Evolutionary conservation across 2,113 vertebrate genomes (phyloP).

Genomic region (Peromyscus polionotus): DNA sequence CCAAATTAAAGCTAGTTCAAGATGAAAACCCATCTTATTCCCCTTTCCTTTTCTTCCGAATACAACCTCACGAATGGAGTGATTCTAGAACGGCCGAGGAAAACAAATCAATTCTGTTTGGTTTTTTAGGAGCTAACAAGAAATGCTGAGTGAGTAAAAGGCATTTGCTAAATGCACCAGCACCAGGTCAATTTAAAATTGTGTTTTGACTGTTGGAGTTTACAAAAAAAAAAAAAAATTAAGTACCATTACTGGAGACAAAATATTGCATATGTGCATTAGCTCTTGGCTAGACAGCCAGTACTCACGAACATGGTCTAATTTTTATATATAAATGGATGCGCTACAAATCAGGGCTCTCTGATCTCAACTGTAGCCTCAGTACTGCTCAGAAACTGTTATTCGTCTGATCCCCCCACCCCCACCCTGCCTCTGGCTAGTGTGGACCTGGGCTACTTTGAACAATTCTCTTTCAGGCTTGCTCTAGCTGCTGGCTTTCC

Average conservation of each 20-base stretch:
- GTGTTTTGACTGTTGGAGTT: conserved; percentile 77
- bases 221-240: conserved; percentile 75
- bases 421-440: neutral
- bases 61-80: conserved; percentile 36
- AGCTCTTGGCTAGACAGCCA: conserved; percentile 78
- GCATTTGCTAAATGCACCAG: conserved; percentile 60
- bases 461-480: neutral
- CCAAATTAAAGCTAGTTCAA: conserved; percentile 23
- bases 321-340: conserved; percentile 79
- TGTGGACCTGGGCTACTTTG: neutral
- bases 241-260: conserved; percentile 82
- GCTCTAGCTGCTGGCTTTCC: neutral
- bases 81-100: conserved; percentile 60
- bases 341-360: conserved; percentile 58
- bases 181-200: conserved; percentile 73
- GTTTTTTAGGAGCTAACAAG: conserved; percentile 76
- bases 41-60: conserved; percentile 53
- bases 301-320: conserved; percentile 52
- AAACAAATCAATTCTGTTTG: conserved; percentile 77
- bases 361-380: conserved; percentile 22
- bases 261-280: conserved; percentile 80
- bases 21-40: neutral
- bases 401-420: conserved; percentile 48
- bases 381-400: conserved; percentile 46
- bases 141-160: conserved; percentile 78